phyloP scores from a whole-genome alignment of 2,888 invertebrate genomes.

The Cinara cedri region DNA sequence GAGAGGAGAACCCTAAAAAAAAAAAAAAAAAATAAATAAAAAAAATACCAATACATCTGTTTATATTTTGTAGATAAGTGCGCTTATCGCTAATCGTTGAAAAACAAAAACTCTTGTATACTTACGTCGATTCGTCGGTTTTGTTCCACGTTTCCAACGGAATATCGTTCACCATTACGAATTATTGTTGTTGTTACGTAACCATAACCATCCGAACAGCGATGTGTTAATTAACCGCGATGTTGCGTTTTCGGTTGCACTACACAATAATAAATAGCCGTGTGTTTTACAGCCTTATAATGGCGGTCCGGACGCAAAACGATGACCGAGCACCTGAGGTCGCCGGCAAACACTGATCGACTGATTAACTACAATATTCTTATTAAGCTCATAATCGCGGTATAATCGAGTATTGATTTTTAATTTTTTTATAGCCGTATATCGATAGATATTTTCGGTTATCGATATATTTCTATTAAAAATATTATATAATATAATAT shows the following conservation, averaged over 20 bases:
- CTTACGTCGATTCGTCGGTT: conserved; percentile 13
- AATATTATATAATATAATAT: too few species aligned
- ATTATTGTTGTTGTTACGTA: neutral
- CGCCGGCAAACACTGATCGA: neutral
- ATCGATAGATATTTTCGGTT: neutral
- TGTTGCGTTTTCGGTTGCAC: too few species aligned
- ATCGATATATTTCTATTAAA: too few species aligned
- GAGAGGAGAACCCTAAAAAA: conserved; percentile 4
- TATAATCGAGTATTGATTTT: neutral
- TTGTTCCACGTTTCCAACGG: conserved; percentile 14
- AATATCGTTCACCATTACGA: conserved; percentile 20
- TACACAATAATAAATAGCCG: neutral
- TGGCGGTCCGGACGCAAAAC: neutral
- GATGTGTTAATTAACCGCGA: too few species aligned
- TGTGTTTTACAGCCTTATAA: too few species aligned
- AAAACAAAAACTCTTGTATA: neutral
- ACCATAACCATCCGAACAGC: neutral
- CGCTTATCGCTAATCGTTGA: too few species aligned
- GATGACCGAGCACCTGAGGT: neutral
- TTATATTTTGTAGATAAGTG: too few species aligned
- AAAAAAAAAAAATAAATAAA: conserved; percentile 25
- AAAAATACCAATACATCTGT: neutral
- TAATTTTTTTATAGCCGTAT: neutral
- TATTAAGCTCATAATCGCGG: too few species aligned
- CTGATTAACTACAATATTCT: neutral